A percentile compares a stretch with the other conserved stretches of the same genome.
These are phyloP conservation scores for Ploceus nigricollis DNA, from an alignment of 2,113 vertebrate species.

Conservation along the genomic window DNA sequence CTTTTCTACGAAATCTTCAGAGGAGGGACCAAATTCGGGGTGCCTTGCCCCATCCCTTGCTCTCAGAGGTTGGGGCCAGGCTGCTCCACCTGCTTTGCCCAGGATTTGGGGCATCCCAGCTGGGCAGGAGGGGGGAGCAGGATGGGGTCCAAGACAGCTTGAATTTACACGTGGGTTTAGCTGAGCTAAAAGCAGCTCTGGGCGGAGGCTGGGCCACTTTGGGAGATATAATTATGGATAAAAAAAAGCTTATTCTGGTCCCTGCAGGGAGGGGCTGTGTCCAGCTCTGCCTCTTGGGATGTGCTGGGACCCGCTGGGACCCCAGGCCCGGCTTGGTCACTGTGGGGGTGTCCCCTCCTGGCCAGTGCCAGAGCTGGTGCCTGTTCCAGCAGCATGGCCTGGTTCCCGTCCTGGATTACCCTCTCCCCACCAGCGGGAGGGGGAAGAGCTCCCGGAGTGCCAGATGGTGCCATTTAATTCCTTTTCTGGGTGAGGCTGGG, in stretches of 20 bases:
- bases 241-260: not conserved
- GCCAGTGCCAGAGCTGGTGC: not conserved
- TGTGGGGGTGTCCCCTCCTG: accelerated
- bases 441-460: not conserved
- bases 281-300: not conserved
- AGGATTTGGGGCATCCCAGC: not conserved
- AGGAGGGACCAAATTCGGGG: not conserved
- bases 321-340: accelerated
- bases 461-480: constrained; percentile 32
- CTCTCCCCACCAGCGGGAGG: not conserved
- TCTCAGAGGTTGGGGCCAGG: not conserved
- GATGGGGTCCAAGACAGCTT: not conserved
- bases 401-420: not conserved
- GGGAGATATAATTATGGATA: not conserved
- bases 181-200: constrained; percentile 26
- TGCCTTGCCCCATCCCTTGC: accelerated
- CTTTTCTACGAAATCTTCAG: not conserved
- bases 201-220: constrained; percentile 7
- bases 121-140: not conserved
- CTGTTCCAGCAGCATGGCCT: accelerated
- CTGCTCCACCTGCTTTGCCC: not conserved
- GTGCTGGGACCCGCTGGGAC: accelerated
- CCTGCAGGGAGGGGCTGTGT: not conserved
- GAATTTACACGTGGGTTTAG: not conserved
- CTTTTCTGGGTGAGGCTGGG: not conserved